A percentile compares a stretch with the other conserved stretches of the same genome.
These are phyloP conservation scores for Diplodus sargus DNA, from an alignment of 2,797 vertebrate genomes.

Conservation along the genomic window DNA sequence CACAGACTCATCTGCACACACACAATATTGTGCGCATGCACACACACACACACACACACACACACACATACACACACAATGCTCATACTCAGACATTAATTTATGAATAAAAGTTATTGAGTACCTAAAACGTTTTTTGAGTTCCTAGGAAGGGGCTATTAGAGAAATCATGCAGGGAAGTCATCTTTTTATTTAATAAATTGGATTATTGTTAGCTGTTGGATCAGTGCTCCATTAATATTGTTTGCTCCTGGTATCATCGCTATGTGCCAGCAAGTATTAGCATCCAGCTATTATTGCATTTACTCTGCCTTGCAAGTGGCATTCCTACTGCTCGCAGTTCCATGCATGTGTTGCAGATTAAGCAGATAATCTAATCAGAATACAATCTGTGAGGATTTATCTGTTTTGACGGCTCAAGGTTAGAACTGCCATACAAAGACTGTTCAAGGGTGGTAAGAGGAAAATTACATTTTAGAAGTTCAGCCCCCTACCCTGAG, in stretches of 20 bases:
- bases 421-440: slow-evolving; percentile 73
- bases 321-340: slow-evolving; percentile 50
- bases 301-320: slow-evolving; percentile 63
- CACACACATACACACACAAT: neutral
- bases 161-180: slow-evolving; percentile 20
- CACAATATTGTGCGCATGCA: neutral
- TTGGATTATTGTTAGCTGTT: slow-evolving; percentile 56
- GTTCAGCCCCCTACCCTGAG: slow-evolving; percentile 69
- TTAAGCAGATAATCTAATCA: slow-evolving; percentile 84
- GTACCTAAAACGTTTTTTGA: slow-evolving; percentile 6
- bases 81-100: neutral
- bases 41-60: slow-evolving; percentile 9
- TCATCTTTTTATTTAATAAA: slow-evolving; percentile 55
- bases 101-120: slow-evolving; percentile 10
- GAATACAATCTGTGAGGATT: slow-evolving; percentile 78
- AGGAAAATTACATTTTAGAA: slow-evolving; percentile 77
- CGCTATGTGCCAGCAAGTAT: slow-evolving; percentile 60
- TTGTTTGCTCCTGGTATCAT: slow-evolving; percentile 56
- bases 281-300: slow-evolving; percentile 69
- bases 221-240: slow-evolving; percentile 60
- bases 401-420: slow-evolving; percentile 80
- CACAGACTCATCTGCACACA: slow-evolving; percentile 16
- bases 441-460: slow-evolving; percentile 69
- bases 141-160: slow-evolving; percentile 33
- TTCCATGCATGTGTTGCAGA: slow-evolving; percentile 76